phyloP scores from a whole-genome alignment of 2,888 invertebrate genomes.

The Agrotis ipsilon region DNA sequence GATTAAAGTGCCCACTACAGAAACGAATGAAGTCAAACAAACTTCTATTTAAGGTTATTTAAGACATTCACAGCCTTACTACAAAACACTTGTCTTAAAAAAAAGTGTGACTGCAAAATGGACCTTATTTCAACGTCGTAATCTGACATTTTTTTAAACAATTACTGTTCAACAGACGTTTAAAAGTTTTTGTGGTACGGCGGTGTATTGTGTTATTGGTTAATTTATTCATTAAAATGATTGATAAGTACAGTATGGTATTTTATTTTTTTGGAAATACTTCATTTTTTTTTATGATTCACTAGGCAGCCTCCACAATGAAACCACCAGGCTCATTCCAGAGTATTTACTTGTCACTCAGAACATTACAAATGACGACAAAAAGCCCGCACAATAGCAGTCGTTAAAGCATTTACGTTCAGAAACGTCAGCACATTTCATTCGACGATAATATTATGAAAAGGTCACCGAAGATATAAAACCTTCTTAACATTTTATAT shows the following conservation, averaged over 20 bases:
- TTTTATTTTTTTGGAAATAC: neutral
- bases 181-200: too few species aligned
- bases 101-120: too few species aligned
- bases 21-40: neutral
- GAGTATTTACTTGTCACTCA: slow-evolving; percentile 17
- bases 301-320: neutral
- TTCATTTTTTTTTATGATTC: slow-evolving; percentile 22
- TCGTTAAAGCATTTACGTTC: slow-evolving; percentile 52
- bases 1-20: slow-evolving; percentile 37
- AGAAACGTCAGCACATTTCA: slow-evolving; percentile 50
- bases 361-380: slow-evolving; percentile 34
- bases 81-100: too few species aligned
- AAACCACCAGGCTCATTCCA: slow-evolving; percentile 13
- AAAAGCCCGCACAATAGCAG: slow-evolving; percentile 46
- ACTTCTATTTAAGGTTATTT: neutral
- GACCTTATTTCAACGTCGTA: too few species aligned
- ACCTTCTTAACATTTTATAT: slow-evolving; percentile 37
- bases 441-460: slow-evolving; percentile 36
- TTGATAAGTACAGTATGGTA: neutral
- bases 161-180: too few species aligned
- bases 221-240: neutral
- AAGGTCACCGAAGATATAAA: slow-evolving; percentile 53
- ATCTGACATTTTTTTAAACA: too few species aligned
- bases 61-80: too few species aligned
- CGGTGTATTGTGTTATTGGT: too few species aligned